Evolutionary conservation across 2,113 vertebrate genomes (phyloP), one percentile per base, ranked within the genome.

Genomic region (Leptobrachium ailaonicum): DNA sequence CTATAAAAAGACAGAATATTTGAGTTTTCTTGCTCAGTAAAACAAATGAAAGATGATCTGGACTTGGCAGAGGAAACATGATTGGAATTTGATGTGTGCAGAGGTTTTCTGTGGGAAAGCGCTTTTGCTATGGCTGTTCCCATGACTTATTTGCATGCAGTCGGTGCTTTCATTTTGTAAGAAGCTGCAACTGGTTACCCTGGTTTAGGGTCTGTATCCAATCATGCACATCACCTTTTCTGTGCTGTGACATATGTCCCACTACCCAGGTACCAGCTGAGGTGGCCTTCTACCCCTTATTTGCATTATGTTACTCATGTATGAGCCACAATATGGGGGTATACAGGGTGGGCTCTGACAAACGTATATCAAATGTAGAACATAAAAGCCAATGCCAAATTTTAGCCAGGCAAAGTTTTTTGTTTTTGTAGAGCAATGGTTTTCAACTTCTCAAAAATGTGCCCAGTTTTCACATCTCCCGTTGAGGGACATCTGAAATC

Each of bases 91-190:
- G 78, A 77, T 79, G 78, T 85, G 78, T 75, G 41, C 81, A 66
- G 67, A 76, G 78, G 56, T 80, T 84, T 87, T 85, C 73, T 84
- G 76, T 85, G 82, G 83, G 82, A 85, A 87, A 74, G 66, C 9
- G 70, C 82, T 82, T 77, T 71, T 45, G 64, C 79, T 83, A 82
- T 64, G 75, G 74, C 80, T 76, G 79, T 87, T 85, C 76, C 68
- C 76, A 66, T 85, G 53, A 66, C 64, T 83, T 14, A 77, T 77
- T 77, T 77, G 54, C 76, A 77, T 77, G 14, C 41, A 77, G 76
- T 77, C 50, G 60, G 76, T 53, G 66, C 66, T 67, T 69, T 20
- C 66, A 60, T 77, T 77, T 56, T 70, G 8, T 77, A 14, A 60
- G 66, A 53, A 67, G 66, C 13, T 62, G 45, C 41, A 13, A 14